These are phyloP conservation scores for Drosophila quasianomalipes DNA, from an alignment of 2,888 invertebrate species.

Conservation along the genomic window DNA sequence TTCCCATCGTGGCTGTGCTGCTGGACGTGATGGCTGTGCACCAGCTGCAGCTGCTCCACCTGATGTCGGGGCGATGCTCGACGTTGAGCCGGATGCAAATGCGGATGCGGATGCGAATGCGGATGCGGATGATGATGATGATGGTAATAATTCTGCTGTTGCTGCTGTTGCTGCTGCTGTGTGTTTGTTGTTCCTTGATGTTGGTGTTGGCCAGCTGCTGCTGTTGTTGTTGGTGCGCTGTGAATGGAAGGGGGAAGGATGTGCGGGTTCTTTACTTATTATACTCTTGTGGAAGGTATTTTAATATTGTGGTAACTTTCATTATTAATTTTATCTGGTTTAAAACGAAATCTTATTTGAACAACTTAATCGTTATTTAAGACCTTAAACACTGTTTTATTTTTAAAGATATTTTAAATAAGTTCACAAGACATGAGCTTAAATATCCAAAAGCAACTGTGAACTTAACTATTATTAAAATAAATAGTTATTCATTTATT, in stretches of 20 bases:
- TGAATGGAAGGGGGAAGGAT: neutral
- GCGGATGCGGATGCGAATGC: conserved; percentile 46
- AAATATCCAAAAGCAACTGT: neutral
- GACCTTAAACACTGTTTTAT: too few relatives aligned
- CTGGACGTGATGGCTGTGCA: conserved; percentile 66
- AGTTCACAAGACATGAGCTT: neutral
- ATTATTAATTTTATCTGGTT: neutral
- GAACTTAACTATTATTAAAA: neutral
- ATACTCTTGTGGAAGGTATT: conserved; percentile 14
- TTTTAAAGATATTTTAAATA: neutral
- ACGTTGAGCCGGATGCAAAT: conserved; percentile 45
- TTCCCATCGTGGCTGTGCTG: conserved; percentile 41
- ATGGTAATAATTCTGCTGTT: conserved; percentile 55
- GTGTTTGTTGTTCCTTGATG: conserved; percentile 10
- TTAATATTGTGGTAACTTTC: neutral
- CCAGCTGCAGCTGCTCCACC: conserved; percentile 73
- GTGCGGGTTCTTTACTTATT: conserved; percentile 5
- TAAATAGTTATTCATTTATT: neutral
- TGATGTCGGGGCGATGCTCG: conserved; percentile 55
- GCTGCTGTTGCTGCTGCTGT: conserved; percentile 47
- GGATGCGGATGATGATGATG: conserved; percentile 58
- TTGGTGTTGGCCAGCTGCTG: conserved; percentile 25
- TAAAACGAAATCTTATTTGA: too few relatives aligned
- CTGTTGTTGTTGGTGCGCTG: conserved; percentile 34
- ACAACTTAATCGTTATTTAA: too few relatives aligned